phyloP scores from a whole-genome alignment of 2,797 vertebrate species.

The Knipowitschia caucasica region DNA sequence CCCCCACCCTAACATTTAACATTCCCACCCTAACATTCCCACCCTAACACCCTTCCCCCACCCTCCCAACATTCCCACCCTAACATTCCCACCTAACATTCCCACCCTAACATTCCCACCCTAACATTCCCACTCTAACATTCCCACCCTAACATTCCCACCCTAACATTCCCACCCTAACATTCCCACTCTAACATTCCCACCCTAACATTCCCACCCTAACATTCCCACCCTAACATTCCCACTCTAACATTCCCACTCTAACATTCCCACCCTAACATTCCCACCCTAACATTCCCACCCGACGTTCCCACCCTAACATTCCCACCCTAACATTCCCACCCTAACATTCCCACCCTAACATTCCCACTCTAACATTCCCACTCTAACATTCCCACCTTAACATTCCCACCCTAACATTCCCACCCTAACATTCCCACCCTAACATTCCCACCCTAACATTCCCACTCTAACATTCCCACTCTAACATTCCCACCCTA shows the following conservation, averaged over 20 bases:
- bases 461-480: conserved; percentile 80
- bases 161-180: too few relatives aligned
- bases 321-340: conserved; percentile 80
- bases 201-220: conserved; percentile 78
- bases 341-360: conserved; percentile 78
- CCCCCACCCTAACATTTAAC: too few relatives aligned
- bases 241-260: too few relatives aligned
- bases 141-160: conserved; percentile 77
- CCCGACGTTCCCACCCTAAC: too few relatives aligned
- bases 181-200: conserved; percentile 79
- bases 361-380: conserved; percentile 77
- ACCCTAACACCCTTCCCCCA: too few relatives aligned
- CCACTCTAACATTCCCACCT: too few relatives aligned
- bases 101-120: too few relatives aligned
- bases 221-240: conserved; percentile 77
- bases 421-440: conserved; percentile 77
- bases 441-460: too few relatives aligned
- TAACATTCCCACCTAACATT: conserved; percentile 77
- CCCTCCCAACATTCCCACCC: conserved; percentile 78
- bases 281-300: conserved; percentile 77
- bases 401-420: conserved; percentile 78
- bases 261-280: conserved; percentile 78
- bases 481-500: conserved; percentile 78
- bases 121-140: conserved; percentile 78
- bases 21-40: conserved; percentile 80